A percentile compares a stretch with the other conserved stretches of the same genome.
Conservation (phyloP, 2,888 invertebrate genomes). For the Hypselothyrea guttata region DNA sequence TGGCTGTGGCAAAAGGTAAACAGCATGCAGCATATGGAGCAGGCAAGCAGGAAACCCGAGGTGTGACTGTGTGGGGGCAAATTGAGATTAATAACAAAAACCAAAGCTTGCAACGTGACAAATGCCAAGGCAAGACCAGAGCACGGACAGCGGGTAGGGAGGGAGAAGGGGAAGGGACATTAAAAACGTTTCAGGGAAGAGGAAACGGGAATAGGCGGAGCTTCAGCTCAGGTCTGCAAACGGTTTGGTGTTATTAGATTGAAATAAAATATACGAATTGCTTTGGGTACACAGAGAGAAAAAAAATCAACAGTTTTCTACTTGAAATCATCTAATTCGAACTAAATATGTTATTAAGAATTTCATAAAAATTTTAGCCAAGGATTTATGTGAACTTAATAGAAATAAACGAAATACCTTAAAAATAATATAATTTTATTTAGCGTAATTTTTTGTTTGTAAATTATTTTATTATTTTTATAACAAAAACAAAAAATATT, state of each 20-base stretch:
- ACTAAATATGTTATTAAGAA: too few species aligned
- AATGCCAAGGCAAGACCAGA: constrained; percentile 47
- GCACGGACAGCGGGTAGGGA: constrained; percentile 14
- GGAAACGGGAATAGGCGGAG: constrained; percentile 1
- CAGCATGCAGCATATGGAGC: constrained; percentile 16
- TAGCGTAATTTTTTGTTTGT: too few species aligned
- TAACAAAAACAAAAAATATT: too few species aligned
- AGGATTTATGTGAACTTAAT: too few species aligned
- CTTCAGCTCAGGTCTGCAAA: constrained; percentile 13
- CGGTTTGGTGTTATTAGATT: constrained; percentile 59
- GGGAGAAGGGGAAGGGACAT: not conserved
- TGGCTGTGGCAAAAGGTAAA: constrained; percentile 46
- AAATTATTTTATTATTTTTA: too few species aligned
- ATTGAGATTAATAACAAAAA: constrained; percentile 70
- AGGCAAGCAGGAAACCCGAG: constrained; percentile 24
- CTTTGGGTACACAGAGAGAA: too few species aligned
- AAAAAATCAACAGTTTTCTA: too few species aligned
- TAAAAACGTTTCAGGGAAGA: not conserved
- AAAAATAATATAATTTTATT: too few species aligned
- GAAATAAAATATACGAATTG: constrained; percentile 63
- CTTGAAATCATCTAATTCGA: too few species aligned
- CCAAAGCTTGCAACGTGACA: constrained; percentile 65
- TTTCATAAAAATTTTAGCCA: too few species aligned
- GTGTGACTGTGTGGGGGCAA: constrained; percentile 49
- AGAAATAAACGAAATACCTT: too few species aligned